Percentiles rank a stretch among this genome's conserved stretches.
phyloP scores from a whole-genome alignment of 2,888 invertebrate species.

The Lycophotia porphyrea region DNA sequence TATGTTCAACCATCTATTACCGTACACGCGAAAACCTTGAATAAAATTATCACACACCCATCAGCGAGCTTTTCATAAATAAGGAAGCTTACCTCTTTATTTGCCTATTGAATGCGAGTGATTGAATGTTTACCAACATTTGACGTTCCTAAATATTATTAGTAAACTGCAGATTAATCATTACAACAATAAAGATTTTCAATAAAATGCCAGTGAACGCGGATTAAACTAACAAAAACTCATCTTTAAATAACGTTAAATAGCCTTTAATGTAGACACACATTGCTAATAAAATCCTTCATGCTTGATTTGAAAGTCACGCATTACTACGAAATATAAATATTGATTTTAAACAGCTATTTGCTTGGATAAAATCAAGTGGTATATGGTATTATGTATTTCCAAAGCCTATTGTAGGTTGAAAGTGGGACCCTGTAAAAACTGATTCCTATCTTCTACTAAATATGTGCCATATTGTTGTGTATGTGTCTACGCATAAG shows the following conservation, averaged over 20 bases:
- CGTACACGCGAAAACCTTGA: slow-evolving; percentile 71
- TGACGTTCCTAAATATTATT: slow-evolving; percentile 15
- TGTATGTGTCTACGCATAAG: slow-evolving; percentile 75
- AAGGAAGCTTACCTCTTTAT: slow-evolving; percentile 51
- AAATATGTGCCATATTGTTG: slow-evolving; percentile 72
- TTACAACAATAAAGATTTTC: slow-evolving; percentile 8
- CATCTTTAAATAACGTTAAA: slow-evolving; percentile 24
- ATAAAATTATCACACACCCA: slow-evolving; percentile 70
- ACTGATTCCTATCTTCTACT: slow-evolving; percentile 61
- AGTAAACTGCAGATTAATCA: slow-evolving; percentile 24
- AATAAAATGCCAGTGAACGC: slow-evolving; percentile 19
- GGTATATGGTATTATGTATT: slow-evolving; percentile 1
- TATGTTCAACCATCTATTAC: slow-evolving; percentile 51
- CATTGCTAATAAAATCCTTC: slow-evolving; percentile 57
- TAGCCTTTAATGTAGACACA: slow-evolving; percentile 27
- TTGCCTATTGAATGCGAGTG: slow-evolving; percentile 28
- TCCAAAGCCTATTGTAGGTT: neutral
- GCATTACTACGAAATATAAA: slow-evolving; percentile 43
- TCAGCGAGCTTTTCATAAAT: slow-evolving; percentile 68
- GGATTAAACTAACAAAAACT: slow-evolving; percentile 24
- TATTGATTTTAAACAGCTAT: slow-evolving; percentile 56
- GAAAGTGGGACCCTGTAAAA: slow-evolving; percentile 10
- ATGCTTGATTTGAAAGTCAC: slow-evolving; percentile 63
- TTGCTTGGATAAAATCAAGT: slow-evolving; percentile 29
- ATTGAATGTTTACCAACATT: slow-evolving; percentile 45